Conservation (phyloP, 2,888 invertebrate species). For the Phengaris arion region DNA sequence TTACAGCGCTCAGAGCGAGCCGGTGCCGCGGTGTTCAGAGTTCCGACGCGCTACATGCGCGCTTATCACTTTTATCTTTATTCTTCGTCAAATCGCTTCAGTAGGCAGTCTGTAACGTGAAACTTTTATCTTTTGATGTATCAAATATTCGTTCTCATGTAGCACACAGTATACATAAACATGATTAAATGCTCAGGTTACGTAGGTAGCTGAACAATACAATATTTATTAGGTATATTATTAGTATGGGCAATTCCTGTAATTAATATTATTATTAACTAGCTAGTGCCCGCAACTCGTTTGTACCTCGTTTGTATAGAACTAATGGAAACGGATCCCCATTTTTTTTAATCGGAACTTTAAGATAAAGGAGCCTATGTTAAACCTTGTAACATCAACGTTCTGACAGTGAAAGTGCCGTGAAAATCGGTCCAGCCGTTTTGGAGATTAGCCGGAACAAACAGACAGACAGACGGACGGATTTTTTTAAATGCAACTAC, state of each 20-base stretch:
- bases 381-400: no score
- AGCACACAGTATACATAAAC: neutral
- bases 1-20: constrained; percentile 35
- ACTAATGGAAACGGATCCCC: no score
- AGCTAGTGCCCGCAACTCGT: no score
- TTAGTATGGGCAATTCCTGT: neutral
- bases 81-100: constrained; percentile 5
- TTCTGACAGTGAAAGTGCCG: no score
- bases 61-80: constrained; percentile 18
- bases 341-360: no score
- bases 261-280: neutral
- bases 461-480: no score
- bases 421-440: no score
- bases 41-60: neutral
- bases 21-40: constrained; percentile 28
- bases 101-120: constrained; percentile 5
- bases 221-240: neutral
- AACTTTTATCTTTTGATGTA: constrained; percentile 10
- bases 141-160: neutral
- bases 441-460: no score
- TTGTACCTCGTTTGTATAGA: no score
- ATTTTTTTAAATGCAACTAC: no score
- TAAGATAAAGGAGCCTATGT: no score
- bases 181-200: neutral
- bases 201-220: neutral